A percentile compares a stretch with the other conserved stretches of the same genome.
phyloP scores from a whole-genome alignment of 1,140 invertebrate genomes.

The Subanguina moxae region DNA sequence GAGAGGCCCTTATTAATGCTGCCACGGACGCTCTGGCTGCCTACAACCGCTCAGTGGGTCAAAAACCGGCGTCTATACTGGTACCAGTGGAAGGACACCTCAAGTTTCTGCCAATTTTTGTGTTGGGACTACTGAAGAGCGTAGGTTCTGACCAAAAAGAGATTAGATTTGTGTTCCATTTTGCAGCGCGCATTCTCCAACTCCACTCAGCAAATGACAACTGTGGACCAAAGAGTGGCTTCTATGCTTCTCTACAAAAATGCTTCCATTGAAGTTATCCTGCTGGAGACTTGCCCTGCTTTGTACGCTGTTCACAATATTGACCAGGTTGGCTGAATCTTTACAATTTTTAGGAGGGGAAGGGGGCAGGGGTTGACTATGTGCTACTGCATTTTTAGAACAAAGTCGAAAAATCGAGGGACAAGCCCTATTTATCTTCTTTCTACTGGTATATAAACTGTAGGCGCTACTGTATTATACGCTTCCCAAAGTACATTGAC shows the following conservation, averaged over 20 bases:
- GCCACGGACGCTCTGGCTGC: conserved; percentile 82
- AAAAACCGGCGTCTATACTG: conserved; percentile 65
- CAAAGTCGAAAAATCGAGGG: too few species aligned
- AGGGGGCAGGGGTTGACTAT: too few species aligned
- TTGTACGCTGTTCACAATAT: conserved; percentile 78
- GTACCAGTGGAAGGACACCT: conserved; percentile 66
- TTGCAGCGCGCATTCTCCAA: conserved; percentile 45
- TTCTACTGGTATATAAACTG: background rate
- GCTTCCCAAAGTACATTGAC: too few species aligned
- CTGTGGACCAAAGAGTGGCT: conserved; percentile 86
- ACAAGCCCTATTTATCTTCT: conserved; percentile 24
- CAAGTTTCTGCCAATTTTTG: conserved; percentile 81
- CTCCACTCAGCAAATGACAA: conserved; percentile 57
- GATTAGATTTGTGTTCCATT: background rate
- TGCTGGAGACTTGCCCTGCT: conserved; percentile 84
- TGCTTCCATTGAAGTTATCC: conserved; percentile 74
- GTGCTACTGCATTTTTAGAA: too few species aligned
- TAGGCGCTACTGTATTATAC: too few species aligned
- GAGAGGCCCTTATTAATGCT: conserved; percentile 92
- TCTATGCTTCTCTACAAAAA: conserved; percentile 90
- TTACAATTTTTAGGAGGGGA: too few species aligned
- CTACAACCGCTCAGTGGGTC: conserved; percentile 66
- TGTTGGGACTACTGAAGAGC: conserved; percentile 83
- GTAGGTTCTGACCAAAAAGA: conserved; percentile 65
- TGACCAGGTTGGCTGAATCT: background rate